Evolutionary conservation across 2,888 invertebrate species (phyloP), one percentile per base, ranked within the genome.

Genomic region (Ametastegia equiseti): DNA sequence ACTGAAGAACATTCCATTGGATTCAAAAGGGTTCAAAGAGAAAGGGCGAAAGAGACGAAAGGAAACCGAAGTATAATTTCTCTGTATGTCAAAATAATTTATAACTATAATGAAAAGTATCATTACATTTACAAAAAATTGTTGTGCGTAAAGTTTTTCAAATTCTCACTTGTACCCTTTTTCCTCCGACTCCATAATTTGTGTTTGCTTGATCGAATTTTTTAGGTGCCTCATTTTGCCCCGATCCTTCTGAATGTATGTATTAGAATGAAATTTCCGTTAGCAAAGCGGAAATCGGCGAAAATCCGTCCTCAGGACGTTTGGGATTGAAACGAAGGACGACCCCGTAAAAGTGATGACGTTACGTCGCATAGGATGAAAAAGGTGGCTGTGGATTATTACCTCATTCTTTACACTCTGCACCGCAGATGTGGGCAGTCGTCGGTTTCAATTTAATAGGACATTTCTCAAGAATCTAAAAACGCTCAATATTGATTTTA

Each of bases 401-500:
- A 75, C 75, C 75, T 50, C 75, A 75, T 75, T 75, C 54, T 50
- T 75, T 54, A 75, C 75, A 75, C 54, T 33, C n/a, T 54, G 36
- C 19, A 54, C 75, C 75, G 50, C 75, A 75, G 75, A 75, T 75
- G 75, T 36, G 75, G 75, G 75, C 75, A 50, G 71, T 71, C 50
- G 54, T 75, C 75, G 75, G 75, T 50, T 75, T 54, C 75, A 75
- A 75, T 75, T 75, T 75, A 50, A 75, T 75, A 75, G 50, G 45
- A 75, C 54, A 54, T 75, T 75, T 75, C 54, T 75, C 75, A 42
- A 63, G 78, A 42, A 63, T 78, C 82, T 80, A 80, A 84, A 82
- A 81, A 81, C 81, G 82, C 75, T 77, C 80, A 81, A 84, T 86
- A 87, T 86, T 83, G 86, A 86, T 86, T 87, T 87, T 82, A 84